A percentile compares a stretch with the other conserved stretches of the same genome.
These are phyloP conservation scores for Mellivora capensis DNA, from an alignment of 2,113 vertebrate genomes.

Conservation along the genomic window DNA sequence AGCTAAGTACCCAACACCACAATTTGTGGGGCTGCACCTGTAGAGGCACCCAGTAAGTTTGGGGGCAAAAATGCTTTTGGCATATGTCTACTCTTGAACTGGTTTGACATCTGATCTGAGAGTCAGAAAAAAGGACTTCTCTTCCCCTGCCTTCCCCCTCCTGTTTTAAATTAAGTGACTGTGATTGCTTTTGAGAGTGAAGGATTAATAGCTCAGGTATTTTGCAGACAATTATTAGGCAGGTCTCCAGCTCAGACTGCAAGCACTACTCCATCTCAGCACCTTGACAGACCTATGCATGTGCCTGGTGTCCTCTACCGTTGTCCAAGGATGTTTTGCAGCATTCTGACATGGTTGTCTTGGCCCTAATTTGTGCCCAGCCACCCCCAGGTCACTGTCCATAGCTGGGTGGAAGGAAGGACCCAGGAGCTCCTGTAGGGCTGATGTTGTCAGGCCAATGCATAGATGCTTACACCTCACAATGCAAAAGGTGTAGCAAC, in stretches of 20 bases:
- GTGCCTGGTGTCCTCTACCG: neutral
- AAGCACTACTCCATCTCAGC: too few species aligned
- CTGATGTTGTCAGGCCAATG: rapidly evolving
- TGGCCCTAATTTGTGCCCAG: neutral
- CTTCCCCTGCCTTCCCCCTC: neutral
- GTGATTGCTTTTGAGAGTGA: constrained; percentile 23
- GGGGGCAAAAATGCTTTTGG: neutral
- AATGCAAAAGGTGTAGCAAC: neutral
- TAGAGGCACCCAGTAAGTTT: neutral
- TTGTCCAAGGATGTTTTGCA: neutral
- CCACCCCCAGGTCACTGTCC: neutral
- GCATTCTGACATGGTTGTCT: neutral
- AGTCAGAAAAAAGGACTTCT: neutral
- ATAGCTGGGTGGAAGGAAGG: neutral
- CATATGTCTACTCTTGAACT: neutral
- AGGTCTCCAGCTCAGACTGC: neutral
- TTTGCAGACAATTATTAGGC: neutral
- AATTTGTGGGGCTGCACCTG: too few species aligned
- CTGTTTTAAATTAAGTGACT: constrained; percentile 30
- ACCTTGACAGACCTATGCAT: neutral
- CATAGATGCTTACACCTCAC: neutral
- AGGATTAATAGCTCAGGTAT: neutral
- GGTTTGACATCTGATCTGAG: neutral
- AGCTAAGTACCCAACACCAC: neutral
- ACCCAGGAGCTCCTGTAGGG: rapidly evolving